Conservation (phyloP, 23 tunicate genomes). For the Ciona savignyi region DNA sequence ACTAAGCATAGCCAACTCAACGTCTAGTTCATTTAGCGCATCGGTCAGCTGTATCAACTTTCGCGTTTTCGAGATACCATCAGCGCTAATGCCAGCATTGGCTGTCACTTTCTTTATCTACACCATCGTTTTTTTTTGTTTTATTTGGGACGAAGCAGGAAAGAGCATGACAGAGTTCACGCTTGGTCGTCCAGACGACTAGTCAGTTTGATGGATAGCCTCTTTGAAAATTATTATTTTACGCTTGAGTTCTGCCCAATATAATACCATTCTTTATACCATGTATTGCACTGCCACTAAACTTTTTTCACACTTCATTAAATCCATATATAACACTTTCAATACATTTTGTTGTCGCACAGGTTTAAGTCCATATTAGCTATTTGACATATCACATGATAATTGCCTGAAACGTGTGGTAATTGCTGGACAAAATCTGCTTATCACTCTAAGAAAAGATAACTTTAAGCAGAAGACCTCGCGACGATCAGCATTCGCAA, state of each 20-base stretch:
- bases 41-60: background rate
- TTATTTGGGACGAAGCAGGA: background rate
- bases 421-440: too few species aligned
- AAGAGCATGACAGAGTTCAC: background rate
- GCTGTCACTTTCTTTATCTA: background rate
- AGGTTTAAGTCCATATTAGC: too few species aligned
- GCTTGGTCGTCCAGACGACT: background rate
- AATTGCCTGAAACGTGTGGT: too few species aligned
- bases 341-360: too few species aligned
- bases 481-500: background rate
- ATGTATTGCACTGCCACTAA: background rate
- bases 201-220: background rate
- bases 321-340: too few species aligned
- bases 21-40: too few species aligned
- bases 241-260: background rate
- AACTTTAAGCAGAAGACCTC: too few species aligned
- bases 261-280: background rate
- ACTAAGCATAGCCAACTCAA: too few species aligned
- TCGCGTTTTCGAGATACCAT: background rate
- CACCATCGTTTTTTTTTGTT: background rate
- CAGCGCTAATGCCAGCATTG: background rate
- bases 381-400: too few species aligned
- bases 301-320: background rate
- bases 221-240: background rate
- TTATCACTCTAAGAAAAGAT: too few species aligned